phyloP scores from a whole-genome alignment of 2,888 invertebrate genomes.

The Augochlorella aurata region DNA sequence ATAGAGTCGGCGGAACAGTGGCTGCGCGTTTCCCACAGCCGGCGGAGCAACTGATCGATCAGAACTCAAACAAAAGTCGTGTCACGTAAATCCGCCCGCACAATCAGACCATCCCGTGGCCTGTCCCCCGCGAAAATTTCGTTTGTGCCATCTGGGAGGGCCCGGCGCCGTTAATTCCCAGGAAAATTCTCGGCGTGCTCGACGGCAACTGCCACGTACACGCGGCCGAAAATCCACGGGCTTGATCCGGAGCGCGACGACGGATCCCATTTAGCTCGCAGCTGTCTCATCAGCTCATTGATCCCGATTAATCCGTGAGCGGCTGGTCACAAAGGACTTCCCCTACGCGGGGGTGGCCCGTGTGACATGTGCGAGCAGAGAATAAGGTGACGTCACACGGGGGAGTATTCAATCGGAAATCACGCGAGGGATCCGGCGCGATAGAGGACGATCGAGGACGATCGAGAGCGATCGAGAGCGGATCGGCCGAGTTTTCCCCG shows the following conservation, averaged over 20 bases:
- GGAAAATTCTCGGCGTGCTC: slow-evolving; percentile 26
- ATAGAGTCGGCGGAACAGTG: neutral
- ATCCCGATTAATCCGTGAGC: slow-evolving; percentile 67
- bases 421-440: neutral
- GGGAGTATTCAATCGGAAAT: slow-evolving; percentile 63
- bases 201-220: slow-evolving; percentile 29
- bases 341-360: slow-evolving; percentile 59
- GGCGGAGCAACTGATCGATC: neutral
- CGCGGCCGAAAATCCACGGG: slow-evolving; percentile 21
- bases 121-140: slow-evolving; percentile 27
- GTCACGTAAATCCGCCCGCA: slow-evolving; percentile 2
- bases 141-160: slow-evolving; percentile 45
- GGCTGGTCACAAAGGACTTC: slow-evolving; percentile 65
- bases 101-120: slow-evolving; percentile 11
- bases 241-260: slow-evolving; percentile 43
- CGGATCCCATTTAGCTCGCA: slow-evolving; percentile 65
- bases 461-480: neutral
- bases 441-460: slow-evolving; percentile 27
- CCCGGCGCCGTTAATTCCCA: slow-evolving; percentile 32
- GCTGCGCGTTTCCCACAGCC: neutral
- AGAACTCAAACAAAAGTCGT: slow-evolving; percentile 1
- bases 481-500: slow-evolving; percentile 26
- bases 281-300: slow-evolving; percentile 71
- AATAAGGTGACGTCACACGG: slow-evolving; percentile 60
- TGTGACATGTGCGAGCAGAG: slow-evolving; percentile 57